A percentile compares a stretch with the other conserved stretches of the same genome.
These are phyloP conservation scores for Microcebus lehilahytsara DNA, from an alignment of 2,113 vertebrate genomes.

Conservation along the genomic window DNA sequence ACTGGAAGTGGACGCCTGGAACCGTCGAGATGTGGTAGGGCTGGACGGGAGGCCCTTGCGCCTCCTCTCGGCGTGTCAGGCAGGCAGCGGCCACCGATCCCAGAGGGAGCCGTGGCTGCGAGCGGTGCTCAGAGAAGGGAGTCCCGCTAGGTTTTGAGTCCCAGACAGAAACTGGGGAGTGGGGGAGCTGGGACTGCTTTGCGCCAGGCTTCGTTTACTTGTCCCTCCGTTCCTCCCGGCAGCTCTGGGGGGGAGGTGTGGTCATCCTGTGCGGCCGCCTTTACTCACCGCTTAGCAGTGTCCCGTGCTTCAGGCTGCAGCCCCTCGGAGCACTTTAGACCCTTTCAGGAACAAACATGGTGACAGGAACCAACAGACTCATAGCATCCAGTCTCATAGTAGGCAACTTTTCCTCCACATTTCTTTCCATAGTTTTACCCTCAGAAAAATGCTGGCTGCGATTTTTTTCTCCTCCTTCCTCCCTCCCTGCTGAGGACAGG, in stretches of 20 bases:
- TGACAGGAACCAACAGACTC: neutral
- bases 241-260: neutral
- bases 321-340: neutral
- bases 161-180: neutral
- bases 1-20: neutral
- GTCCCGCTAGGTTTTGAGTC: neutral
- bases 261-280: neutral
- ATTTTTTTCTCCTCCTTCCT: neutral
- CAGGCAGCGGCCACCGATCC: neutral
- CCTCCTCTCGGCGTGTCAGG: neutral
- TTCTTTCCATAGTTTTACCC: neutral
- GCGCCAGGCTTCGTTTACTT: neutral
- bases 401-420: neutral
- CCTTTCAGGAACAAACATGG: neutral
- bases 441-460: neutral
- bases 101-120: neutral
- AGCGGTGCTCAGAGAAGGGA: neutral
- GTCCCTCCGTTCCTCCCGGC: neutral
- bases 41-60: neutral
- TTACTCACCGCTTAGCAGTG: neutral
- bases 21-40: neutral
- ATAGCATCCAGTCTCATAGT: neutral
- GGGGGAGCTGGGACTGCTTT: neutral
- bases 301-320: neutral
- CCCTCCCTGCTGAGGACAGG: neutral